Conservation (phyloP, 2,797 vertebrate genomes). For the Enteromius afrohamiltoni region DNA sequence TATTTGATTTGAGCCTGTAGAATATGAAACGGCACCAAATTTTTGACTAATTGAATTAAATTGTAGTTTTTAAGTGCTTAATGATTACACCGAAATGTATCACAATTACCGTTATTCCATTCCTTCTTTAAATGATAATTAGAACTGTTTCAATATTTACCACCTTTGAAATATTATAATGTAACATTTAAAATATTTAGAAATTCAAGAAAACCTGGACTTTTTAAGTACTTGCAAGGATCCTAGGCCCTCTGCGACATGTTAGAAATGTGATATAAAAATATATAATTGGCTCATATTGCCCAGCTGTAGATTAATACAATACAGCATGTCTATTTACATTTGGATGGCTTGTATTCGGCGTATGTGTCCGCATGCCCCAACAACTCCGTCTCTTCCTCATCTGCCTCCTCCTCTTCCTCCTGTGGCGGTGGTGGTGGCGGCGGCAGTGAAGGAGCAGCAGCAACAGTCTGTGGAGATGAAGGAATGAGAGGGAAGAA, state of each 20-base stretch:
- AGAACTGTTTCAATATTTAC: not conserved
- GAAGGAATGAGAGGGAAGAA: not conserved
- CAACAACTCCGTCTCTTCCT: slow-evolving; percentile 91
- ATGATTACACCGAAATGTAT: not conserved
- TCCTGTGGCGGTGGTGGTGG: slow-evolving; percentile 60
- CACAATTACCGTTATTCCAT: not conserved
- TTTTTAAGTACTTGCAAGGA: not conserved
- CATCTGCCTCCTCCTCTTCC: slow-evolving; percentile 94
- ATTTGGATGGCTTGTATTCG: slow-evolving; percentile 95
- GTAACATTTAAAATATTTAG: not conserved
- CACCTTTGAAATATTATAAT: not conserved
- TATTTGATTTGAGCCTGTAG: not conserved
- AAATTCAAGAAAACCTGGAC: not conserved
- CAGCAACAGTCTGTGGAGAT: slow-evolving; percentile 54
- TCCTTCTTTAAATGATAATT: not conserved
- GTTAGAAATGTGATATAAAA: not conserved
- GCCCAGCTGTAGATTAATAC: not conserved
- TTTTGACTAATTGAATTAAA: not conserved
- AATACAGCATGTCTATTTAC: slow-evolving; percentile 72
- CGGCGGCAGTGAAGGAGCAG: slow-evolving; percentile 57
- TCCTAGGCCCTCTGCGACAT: not conserved
- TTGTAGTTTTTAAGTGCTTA: not conserved
- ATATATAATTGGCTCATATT: not conserved
- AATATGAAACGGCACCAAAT: too few relatives aligned
- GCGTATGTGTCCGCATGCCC: slow-evolving; percentile 96